A percentile compares a stretch with the other conserved stretches of the same genome.
Conservation (phyloP, 2,888 invertebrate genomes). For the Hyles lineata region DNA sequence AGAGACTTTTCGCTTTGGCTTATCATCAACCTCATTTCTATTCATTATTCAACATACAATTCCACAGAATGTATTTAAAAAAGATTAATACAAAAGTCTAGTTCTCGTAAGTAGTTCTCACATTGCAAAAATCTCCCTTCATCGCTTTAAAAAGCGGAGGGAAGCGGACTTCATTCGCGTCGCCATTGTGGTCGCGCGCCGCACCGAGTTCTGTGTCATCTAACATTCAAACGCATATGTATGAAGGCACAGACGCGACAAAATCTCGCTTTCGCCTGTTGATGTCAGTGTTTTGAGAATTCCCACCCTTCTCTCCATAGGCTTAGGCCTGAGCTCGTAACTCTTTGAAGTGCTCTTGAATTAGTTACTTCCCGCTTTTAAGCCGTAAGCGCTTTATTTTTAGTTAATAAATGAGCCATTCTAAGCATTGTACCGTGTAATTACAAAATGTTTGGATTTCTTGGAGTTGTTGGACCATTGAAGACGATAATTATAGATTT, state of each 20-base stretch:
- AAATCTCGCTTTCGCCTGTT: slow-evolving; percentile 12
- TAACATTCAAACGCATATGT: slow-evolving; percentile 16
- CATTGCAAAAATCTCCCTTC: slow-evolving; percentile 12
- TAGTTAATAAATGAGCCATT: not conserved
- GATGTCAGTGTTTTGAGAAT: not conserved
- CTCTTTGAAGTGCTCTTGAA: slow-evolving; percentile 3
- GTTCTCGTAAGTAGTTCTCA: slow-evolving; percentile 16
- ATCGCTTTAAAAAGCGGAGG: slow-evolving; percentile 18
- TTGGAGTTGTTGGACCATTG: too few species aligned
- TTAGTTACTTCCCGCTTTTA: not conserved
- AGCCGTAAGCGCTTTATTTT: not conserved
- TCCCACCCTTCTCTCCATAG: not conserved
- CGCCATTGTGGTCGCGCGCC: not conserved
- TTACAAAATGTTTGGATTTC: too few species aligned
- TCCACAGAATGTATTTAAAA: not conserved
- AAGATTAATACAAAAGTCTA: slow-evolving; percentile 13
- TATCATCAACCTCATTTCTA: not conserved
- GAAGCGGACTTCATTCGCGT: slow-evolving; percentile 14
- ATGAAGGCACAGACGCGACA: slow-evolving; percentile 1
- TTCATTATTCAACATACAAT: not conserved
- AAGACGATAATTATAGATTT: too few species aligned
- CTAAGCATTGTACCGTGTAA: too few species aligned
- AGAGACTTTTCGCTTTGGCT: too few species aligned
- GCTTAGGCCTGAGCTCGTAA: not conserved
- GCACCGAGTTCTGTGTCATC: slow-evolving; percentile 17